These are phyloP conservation scores for Metaphire vulgaris DNA, from an alignment of 1,140 invertebrate genomes.

Conservation along the genomic window DNA sequence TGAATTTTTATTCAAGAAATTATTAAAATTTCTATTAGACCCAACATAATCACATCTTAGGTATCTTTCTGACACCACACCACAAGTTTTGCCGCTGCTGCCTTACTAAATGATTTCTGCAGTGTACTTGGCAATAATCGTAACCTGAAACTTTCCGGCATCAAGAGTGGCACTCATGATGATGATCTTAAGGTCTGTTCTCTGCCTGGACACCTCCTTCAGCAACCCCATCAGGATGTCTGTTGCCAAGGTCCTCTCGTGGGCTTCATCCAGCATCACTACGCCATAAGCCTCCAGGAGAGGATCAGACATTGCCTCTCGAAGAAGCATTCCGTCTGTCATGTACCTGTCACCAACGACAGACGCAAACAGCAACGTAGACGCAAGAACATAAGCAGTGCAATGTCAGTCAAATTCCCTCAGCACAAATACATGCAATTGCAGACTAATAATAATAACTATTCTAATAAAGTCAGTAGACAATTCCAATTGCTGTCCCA, in stretches of 20 bases:
- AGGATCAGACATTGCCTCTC: conserved; percentile 98
- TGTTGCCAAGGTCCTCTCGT: conserved; percentile 95
- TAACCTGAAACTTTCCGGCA: conserved; percentile 96
- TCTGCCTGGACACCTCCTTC: conserved; percentile 92
- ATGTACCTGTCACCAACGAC: conserved; percentile 81
- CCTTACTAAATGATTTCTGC: too few species aligned
- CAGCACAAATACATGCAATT: too few species aligned
- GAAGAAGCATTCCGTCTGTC: conserved; percentile 99
- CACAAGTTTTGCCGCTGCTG: too few species aligned
- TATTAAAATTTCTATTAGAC: background rate
- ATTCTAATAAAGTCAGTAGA: background rate
- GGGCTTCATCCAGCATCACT: conserved; percentile 95
- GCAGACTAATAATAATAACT: too few species aligned
- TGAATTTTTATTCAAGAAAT: background rate
- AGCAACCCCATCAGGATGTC: conserved; percentile 97
- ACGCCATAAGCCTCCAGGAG: conserved; percentile 90
- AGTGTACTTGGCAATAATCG: too few species aligned
- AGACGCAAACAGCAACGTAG: too few species aligned
- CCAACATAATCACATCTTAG: too few species aligned
- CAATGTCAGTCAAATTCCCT: too few species aligned
- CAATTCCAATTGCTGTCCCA: too few species aligned
- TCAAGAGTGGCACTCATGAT: conserved; percentile 99
- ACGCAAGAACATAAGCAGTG: too few species aligned
- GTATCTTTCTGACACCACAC: too few species aligned
- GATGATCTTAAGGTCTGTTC: conserved; percentile 90